phyloP scores from a whole-genome alignment of 2,113 vertebrate genomes.

The Xiphophorus maculatus region DNA sequence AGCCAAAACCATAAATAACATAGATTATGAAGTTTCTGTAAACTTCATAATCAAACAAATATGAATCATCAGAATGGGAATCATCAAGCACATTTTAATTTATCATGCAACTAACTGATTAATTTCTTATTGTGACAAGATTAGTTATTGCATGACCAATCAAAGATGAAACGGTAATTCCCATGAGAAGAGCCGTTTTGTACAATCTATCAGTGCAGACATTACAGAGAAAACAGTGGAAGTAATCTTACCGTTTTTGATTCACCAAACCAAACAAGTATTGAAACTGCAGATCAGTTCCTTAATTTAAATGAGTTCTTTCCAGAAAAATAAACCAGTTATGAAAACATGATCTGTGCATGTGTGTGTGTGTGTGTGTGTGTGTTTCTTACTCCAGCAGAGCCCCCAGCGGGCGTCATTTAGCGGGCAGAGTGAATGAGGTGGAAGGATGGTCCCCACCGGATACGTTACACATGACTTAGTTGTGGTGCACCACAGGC shows the following conservation, averaged over 20 bases:
- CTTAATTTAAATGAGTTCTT: not conserved
- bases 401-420: constrained; percentile 91
- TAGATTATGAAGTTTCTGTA: too few species aligned
- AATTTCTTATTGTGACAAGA: too few species aligned
- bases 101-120: too few species aligned
- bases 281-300: not conserved
- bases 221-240: too few species aligned
- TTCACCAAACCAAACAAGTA: not conserved
- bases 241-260: not conserved
- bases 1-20: too few species aligned
- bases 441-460: constrained; percentile 83
- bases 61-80: too few species aligned
- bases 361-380: not conserved
- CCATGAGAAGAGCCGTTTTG: too few species aligned
- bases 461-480: constrained; percentile 87
- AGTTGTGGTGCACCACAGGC: constrained; percentile 89
- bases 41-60: too few species aligned
- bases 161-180: too few species aligned
- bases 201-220: too few species aligned
- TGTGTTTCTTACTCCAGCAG: constrained; percentile 88
- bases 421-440: constrained; percentile 82
- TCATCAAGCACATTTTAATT: too few species aligned
- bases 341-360: constrained; percentile 2
- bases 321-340: not conserved
- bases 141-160: too few species aligned